Evolutionary conservation across 2,888 invertebrate genomes (phyloP).

Genomic region (Tipula vernalis): DNA sequence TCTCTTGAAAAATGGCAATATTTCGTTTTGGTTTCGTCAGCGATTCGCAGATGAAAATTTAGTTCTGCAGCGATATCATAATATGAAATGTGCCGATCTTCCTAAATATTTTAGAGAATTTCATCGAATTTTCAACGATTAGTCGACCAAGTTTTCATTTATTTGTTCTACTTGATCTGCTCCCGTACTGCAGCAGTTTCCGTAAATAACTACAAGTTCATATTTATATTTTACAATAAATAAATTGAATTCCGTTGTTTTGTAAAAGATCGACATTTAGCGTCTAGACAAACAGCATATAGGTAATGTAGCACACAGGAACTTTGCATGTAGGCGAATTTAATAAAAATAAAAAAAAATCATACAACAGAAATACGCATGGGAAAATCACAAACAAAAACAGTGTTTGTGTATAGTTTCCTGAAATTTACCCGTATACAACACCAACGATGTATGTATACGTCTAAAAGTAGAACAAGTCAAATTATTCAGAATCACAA

Average conservation of each 20-base stretch:
- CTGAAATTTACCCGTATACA: not conserved
- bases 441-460: not conserved
- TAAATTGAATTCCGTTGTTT: not conserved
- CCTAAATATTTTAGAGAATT: no score
- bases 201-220: no score
- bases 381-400: not conserved
- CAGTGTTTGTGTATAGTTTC: not conserved
- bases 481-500: not conserved
- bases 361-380: not conserved
- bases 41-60: no score
- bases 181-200: no score
- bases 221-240: no score
- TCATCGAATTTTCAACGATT: no score
- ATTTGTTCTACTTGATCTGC: no score
- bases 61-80: no score
- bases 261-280: not conserved
- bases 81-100: no score
- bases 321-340: not conserved
- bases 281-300: not conserved
- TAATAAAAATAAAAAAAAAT: not conserved
- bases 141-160: no score
- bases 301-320: not conserved
- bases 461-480: not conserved
- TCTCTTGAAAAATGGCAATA: no score
- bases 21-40: no score